phyloP scores from a whole-genome alignment of 2,888 invertebrate species.

The Nemoura dubitans region DNA sequence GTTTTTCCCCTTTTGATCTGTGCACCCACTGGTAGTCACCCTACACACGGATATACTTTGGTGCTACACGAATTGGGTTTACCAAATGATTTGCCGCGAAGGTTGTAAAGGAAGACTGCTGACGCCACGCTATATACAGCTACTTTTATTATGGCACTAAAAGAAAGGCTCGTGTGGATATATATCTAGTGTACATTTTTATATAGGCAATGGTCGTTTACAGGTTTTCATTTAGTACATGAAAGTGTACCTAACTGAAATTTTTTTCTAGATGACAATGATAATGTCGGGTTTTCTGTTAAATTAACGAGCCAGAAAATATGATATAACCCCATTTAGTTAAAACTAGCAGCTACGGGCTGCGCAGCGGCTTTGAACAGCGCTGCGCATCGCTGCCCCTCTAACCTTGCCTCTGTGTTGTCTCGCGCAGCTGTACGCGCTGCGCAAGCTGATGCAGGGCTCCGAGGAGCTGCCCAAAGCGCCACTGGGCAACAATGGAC shows the following conservation, averaged over 20 bases:
- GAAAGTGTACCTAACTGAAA: too few species aligned
- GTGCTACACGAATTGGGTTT: not conserved
- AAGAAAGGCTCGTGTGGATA: too few species aligned
- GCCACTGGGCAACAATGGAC: conserved; percentile 91
- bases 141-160: too few species aligned
- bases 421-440: conserved; percentile 78
- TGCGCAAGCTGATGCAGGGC: conserved; percentile 90
- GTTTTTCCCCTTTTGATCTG: not conserved
- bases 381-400: not conserved
- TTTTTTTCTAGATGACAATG: too few species aligned
- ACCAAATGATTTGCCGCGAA: not conserved
- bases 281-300: too few species aligned
- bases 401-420: not conserved
- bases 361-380: too few species aligned
- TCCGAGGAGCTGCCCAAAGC: conserved; percentile 86
- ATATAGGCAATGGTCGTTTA: too few species aligned
- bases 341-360: too few species aligned
- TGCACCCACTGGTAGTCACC: not conserved
- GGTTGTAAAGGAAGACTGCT: not conserved
- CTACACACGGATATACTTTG: not conserved
- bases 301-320: too few species aligned
- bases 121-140: not conserved
- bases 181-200: too few species aligned
- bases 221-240: too few species aligned
- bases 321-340: too few species aligned